A percentile compares a stretch with the other conserved stretches of the same genome.
Conservation (phyloP, 2,113 vertebrate species). For the Apistogramma diplotaenia region DNA sequence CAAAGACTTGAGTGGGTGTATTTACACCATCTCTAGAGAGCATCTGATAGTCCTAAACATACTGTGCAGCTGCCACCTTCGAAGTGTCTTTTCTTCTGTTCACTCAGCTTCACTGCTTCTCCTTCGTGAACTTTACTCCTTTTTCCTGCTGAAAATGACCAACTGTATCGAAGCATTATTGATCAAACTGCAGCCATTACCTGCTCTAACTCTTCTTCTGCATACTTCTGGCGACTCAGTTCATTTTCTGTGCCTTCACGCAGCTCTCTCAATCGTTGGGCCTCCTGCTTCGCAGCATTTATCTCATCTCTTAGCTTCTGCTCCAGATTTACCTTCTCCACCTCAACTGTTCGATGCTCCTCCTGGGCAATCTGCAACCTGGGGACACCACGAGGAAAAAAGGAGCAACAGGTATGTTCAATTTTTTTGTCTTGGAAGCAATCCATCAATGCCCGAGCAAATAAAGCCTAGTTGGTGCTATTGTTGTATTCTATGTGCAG, state of each 20-base stretch:
- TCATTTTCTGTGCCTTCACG: constrained; percentile 95
- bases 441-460: neutral
- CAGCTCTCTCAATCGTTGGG: constrained; percentile 88
- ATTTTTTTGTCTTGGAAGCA: neutral
- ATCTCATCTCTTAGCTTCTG: constrained; percentile 96
- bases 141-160: neutral
- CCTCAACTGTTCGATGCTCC: constrained; percentile 94
- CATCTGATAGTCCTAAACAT: constrained; percentile 26
- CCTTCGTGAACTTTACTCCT: neutral
- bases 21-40: constrained; percentile 21
- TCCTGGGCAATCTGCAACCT: constrained; percentile 98
- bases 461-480: neutral
- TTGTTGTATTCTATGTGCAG: neutral
- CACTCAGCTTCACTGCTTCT: neutral
- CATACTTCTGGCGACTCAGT: constrained; percentile 93
- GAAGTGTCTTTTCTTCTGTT: neutral
- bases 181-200: constrained; percentile 59
- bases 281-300: constrained; percentile 93
- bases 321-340: constrained; percentile 96
- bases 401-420: neutral
- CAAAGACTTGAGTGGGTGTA: constrained; percentile 43
- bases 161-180: neutral
- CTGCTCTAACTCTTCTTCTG: constrained; percentile 96
- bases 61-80: constrained; percentile 6
- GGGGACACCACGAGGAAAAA: neutral